Percentiles rank a stretch among this genome's conserved stretches.
phyloP scores from a whole-genome alignment of 1,140 invertebrate genomes.

The Trichonephila clavipes region DNA sequence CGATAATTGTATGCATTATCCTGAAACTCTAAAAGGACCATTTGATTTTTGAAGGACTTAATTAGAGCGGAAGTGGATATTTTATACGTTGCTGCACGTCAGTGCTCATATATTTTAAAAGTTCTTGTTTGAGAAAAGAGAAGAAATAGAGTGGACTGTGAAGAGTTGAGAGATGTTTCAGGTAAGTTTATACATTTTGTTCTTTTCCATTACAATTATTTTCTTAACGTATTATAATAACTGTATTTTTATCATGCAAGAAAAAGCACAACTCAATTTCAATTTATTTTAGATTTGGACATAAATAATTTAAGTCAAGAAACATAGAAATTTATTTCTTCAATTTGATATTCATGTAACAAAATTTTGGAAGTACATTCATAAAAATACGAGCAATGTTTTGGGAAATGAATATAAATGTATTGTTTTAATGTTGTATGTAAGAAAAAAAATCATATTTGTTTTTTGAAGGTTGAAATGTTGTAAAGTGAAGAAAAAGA shows the following conservation, averaged over 20 bases:
- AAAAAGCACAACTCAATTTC: no score
- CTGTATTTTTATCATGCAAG: neutral
- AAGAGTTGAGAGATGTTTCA: neutral
- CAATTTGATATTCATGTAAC: no score
- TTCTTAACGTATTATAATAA: neutral
- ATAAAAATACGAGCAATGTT: no score
- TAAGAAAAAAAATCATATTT: no score
- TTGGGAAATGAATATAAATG: no score
- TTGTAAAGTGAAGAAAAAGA: no score
- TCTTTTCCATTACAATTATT: neutral
- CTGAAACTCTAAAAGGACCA: neutral
- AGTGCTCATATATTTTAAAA: neutral
- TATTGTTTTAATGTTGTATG: no score
- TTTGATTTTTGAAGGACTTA: neutral
- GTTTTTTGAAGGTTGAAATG: no score
- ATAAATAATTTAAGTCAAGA: no score
- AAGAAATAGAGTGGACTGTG: neutral
- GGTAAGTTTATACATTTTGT: neutral
- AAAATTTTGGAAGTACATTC: no score
- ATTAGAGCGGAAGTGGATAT: neutral
- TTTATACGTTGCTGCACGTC: neutral
- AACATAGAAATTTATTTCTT: no score
- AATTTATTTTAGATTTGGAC: no score
- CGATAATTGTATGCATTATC: slow-evolving; percentile 33
- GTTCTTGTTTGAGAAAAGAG: neutral